These are phyloP conservation scores for Hyperoplus lanceolatus DNA, from an alignment of 2,797 vertebrate species.

Conservation along the genomic window DNA sequence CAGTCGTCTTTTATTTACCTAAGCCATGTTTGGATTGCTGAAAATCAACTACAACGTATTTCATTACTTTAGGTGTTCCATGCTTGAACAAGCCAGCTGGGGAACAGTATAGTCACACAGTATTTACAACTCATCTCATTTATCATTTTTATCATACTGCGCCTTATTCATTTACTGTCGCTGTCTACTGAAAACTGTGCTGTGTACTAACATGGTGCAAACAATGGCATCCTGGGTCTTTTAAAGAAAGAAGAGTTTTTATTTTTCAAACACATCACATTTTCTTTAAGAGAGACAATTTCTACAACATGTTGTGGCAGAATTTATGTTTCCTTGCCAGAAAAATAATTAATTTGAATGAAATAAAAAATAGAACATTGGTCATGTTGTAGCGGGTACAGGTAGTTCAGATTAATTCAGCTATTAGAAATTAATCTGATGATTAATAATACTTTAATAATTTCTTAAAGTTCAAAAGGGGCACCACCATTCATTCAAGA, in stretches of 20 bases:
- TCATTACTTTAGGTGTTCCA: slow-evolving; percentile 2
- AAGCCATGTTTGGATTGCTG: slow-evolving; percentile 29
- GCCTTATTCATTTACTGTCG: slow-evolving; percentile 13
- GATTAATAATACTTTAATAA: too few species aligned
- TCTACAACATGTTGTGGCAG: neutral
- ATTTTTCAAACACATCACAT: neutral
- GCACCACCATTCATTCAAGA: too few species aligned
- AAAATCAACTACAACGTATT: slow-evolving; percentile 1
- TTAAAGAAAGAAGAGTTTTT: slow-evolving; percentile 1
- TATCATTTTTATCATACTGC: slow-evolving; percentile 21
- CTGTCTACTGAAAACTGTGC: slow-evolving; percentile 29
- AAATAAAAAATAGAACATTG: neutral
- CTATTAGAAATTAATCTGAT: too few species aligned
- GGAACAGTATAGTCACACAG: neutral
- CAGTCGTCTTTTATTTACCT: slow-evolving; percentile 22
- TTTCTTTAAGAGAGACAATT: neutral
- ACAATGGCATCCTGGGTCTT: slow-evolving; percentile 31
- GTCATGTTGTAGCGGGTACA: too few species aligned
- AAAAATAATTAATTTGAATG: neutral
- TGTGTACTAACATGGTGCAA: slow-evolving; percentile 15
- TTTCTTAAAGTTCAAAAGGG: too few species aligned
- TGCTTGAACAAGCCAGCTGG: slow-evolving; percentile 30
- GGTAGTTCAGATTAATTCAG: too few species aligned
- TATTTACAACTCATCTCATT: slow-evolving; percentile 10
- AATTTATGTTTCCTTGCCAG: neutral